Evolutionary conservation across 2,113 vertebrate species (phyloP), one percentile per base, ranked within the genome.

Genomic region (Athene noctua): DNA sequence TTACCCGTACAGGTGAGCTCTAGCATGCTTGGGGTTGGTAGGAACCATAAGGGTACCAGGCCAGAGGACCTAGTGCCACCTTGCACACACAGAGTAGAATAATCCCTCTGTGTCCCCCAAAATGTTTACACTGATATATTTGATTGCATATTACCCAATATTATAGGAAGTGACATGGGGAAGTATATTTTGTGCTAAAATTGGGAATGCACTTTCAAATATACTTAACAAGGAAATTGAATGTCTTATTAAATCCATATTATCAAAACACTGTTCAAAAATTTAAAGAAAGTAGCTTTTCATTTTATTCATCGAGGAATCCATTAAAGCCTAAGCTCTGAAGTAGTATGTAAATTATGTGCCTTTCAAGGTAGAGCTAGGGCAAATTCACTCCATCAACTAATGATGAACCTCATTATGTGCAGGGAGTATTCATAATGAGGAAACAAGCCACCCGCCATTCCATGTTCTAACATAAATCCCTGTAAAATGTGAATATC

Each of bases 381-480:
- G 98, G 99, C 99, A 99, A 99, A 99, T 99, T 99, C 99, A 98
- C 99, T 99, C 99, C 98, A 99, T 99, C 99, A 99, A 99, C 99
- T 99, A 99, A 99, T 99, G 99, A 99, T 98, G 99, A 98, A 98
- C 98, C 99, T 99, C 99, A 99, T 99, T 99, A 99, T 99, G 98
- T 98, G 98, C 98, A 98, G 98, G 99, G 99, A 98, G 98, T 98
- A 98, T 98, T 98, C 98, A 98, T 99, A 99, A 99, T 99, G 99
- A 99, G 99, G 98, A 99, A 98, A 98, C 98, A 98, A 97, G 98
- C 98, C 98, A 98, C 98, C 98, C 98, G 98, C 98, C 98, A 98
- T 98, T 98, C 98, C 98, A 98, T 98, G 99, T 98, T 98, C 99
- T 98, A 98, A 98, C 98, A 98, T 99, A 99, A 99, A 99, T 99